Evolutionary conservation across 2,797 vertebrate genomes (phyloP), one percentile per base, ranked within the genome.

Genomic region (Gymnoscopelus microlampas): DNA sequence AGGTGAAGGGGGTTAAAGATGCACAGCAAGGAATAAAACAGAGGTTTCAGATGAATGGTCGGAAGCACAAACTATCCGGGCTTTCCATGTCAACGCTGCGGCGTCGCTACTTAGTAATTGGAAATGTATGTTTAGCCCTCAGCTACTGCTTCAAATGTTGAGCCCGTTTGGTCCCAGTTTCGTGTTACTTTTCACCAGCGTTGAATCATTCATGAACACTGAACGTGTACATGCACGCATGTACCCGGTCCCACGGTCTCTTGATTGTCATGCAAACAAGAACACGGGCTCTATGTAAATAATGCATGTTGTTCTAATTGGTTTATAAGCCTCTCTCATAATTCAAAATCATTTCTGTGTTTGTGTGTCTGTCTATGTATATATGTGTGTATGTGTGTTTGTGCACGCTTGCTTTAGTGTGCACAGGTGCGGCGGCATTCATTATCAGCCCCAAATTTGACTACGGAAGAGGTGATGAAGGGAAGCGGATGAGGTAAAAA

Each of bases 161-260:
- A 44, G 39, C 39, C 39, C 39, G 9, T 9, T 11, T 51, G 13
- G 47, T 9, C 15, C 48, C 23, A 26, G 35, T 26, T 23, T 3
- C 50, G 6, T 23, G 12, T 60, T 24, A 19, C 9, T 7, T 54
- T 32, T 65, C 26, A 15, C 6, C 11, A 3, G 54, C 5, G 14
- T 26, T 82, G 71, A 79, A 82, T 81, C 76, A 85, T 87, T 80
- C 66, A 84, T 84, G 54, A 69, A 50, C 54, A 44, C 66, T 63
- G 61, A 63, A 70, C 75, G n/a, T 66, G 66, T 55, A 70, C 3
- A 59, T n/a, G 60, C 35, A 53, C 53, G 23, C 44, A 23, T 47
- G 44, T 24, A 54, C 65, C 14, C 61, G 2, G 8, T 29, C 8
- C 58, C 10, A 55, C n/a, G 51, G 19, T 51, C 15, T 59, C 53